A percentile compares a stretch with the other conserved stretches of the same genome.
Conservation (phyloP, 23 tunicate genomes). For the Halocynthia roretzi region DNA sequence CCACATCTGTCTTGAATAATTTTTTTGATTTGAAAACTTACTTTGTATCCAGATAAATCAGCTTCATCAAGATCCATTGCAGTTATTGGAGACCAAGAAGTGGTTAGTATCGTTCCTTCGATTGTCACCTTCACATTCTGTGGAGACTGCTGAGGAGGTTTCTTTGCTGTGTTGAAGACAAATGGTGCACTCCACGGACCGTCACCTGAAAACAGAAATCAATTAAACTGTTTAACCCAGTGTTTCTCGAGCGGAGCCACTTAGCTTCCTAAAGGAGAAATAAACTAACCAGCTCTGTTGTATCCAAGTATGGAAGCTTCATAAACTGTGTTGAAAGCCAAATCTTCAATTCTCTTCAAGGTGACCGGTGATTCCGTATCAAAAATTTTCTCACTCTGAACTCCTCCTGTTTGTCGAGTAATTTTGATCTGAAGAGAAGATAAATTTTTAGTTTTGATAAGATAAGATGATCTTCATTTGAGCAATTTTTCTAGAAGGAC, state of each 20-base stretch:
- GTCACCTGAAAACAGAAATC: conserved; percentile 19
- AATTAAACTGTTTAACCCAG: background rate
- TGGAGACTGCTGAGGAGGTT: conserved; percentile 49
- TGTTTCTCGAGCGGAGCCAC: no score
- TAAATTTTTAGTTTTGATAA: no score
- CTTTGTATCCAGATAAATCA: conserved; percentile 29
- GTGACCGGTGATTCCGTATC: conserved; percentile 25
- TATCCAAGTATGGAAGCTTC: conserved; percentile 23
- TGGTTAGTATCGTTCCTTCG: conserved; percentile 2
- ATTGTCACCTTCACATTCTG: conserved; percentile 12
- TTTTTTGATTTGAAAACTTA: background rate
- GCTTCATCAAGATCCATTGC: background rate
- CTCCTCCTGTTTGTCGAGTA: background rate
- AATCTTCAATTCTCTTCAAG: conserved; percentile 5
- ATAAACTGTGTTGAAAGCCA: conserved; percentile 29
- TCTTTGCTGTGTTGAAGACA: conserved; percentile 33
- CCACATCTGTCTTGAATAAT: background rate
- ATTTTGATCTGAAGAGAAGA: background rate
- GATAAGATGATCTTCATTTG: no score
- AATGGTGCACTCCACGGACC: conserved; percentile 52
- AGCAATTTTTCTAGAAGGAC: no score
- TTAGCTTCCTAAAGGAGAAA: background rate
- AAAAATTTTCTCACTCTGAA: background rate
- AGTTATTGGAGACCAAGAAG: conserved; percentile 29
- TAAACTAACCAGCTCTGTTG: conserved; percentile 42